Evolutionary conservation across 2,888 invertebrate species (phyloP).

Genomic region (Cheilosia variabilis): DNA sequence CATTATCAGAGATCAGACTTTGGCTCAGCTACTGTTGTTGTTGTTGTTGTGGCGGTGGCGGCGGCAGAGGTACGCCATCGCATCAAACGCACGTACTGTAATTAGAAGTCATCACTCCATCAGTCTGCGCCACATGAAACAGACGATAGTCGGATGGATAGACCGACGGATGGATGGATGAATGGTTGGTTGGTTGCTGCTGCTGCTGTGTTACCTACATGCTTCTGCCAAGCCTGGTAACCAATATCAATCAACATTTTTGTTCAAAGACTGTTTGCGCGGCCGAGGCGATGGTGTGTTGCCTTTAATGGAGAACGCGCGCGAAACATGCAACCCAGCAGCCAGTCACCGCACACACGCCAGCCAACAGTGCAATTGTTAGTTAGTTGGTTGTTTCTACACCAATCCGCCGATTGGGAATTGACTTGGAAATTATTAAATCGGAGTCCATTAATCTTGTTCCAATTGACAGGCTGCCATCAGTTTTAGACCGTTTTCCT

Average conservation of each 20-base stretch:
- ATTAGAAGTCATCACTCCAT: slow-evolving; percentile 75
- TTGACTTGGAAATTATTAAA: slow-evolving; percentile 69
- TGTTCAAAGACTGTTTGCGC: slow-evolving; percentile 53
- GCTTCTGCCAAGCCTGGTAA: slow-evolving; percentile 62
- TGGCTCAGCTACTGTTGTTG: slow-evolving; percentile 62
- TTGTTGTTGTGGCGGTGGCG: too few relatives aligned
- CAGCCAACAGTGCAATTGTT: slow-evolving; percentile 53
- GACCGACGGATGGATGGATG: slow-evolving; percentile 46
- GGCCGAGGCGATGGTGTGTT: slow-evolving; percentile 64
- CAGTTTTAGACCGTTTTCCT: slow-evolving; percentile 58
- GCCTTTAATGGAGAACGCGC: slow-evolving; percentile 68
- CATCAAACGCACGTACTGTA: slow-evolving; percentile 72
- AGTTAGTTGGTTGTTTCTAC: slow-evolving; percentile 41
- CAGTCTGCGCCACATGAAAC: slow-evolving; percentile 71
- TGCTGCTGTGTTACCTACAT: slow-evolving; percentile 5
- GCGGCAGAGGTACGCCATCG: slow-evolving; percentile 26
- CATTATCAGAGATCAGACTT: slow-evolving; percentile 72
- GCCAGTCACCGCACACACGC: slow-evolving; percentile 36
- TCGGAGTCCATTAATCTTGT: slow-evolving; percentile 76
- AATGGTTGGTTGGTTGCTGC: slow-evolving; percentile 29
- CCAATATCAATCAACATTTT: slow-evolving; percentile 73
- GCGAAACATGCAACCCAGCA: slow-evolving; percentile 59
- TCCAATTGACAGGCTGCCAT: slow-evolving; percentile 73
- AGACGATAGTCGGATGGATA: slow-evolving; percentile 63
- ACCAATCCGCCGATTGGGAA: slow-evolving; percentile 59